These are phyloP conservation scores for Lycaon pictus DNA, from an alignment of 2,113 vertebrate genomes.

Conservation along the genomic window DNA sequence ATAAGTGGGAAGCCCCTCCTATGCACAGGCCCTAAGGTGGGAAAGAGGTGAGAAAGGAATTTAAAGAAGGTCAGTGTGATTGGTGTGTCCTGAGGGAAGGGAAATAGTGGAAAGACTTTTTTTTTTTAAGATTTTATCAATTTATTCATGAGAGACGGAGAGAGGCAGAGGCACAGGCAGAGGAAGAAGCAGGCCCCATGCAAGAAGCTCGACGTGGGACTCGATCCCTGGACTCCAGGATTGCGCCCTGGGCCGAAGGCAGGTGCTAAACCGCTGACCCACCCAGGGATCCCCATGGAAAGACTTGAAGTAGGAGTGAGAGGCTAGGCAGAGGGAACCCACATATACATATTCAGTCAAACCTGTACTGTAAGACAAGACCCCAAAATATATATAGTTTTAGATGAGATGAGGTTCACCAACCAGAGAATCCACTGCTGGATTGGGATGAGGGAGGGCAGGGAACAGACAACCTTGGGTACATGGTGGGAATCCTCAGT, in stretches of 20 bases:
- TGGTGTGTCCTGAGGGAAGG: neutral
- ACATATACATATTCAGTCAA: neutral
- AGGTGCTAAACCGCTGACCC: too few species aligned
- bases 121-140: too few species aligned
- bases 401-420: conserved; percentile 15
- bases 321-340: neutral
- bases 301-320: neutral
- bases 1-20: neutral
- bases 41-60: conserved; percentile 28
- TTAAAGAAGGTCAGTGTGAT: neutral
- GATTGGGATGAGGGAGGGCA: neutral
- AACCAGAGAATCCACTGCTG: neutral
- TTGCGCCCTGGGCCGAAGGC: too few species aligned
- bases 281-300: too few species aligned
- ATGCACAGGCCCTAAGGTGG: neutral
- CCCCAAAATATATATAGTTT: neutral
- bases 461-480: neutral
- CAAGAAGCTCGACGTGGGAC: too few species aligned
- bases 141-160: too few species aligned
- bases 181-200: too few species aligned
- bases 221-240: too few species aligned
- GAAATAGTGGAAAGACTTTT: neutral
- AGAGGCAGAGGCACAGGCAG: too few species aligned
- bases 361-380: neutral
- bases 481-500: neutral